These are phyloP conservation scores for Rhea americana DNA, from an alignment of 2,113 vertebrate species.

Conservation along the genomic window DNA sequence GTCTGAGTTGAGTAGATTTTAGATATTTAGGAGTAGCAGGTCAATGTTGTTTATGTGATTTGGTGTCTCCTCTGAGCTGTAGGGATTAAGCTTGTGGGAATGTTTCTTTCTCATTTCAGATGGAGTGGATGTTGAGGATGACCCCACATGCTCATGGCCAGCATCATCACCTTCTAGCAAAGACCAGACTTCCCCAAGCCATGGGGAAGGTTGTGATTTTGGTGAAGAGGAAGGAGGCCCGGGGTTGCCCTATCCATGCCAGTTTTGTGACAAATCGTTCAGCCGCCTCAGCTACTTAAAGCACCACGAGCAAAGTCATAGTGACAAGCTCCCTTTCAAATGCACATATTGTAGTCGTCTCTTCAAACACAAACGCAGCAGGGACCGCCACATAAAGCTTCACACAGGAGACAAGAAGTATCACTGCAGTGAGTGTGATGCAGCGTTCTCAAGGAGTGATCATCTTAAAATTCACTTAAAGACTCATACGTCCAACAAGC, in stretches of 20 bases:
- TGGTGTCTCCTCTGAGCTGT: not conserved
- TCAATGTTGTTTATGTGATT: accelerated
- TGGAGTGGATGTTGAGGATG: conserved; percentile 94
- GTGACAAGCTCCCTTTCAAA: conserved; percentile 96
- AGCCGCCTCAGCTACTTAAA: conserved; percentile 98
- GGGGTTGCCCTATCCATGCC: conserved; percentile 94
- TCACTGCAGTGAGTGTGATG: conserved; percentile 96
- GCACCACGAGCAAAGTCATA: conserved; percentile 97
- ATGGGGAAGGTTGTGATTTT: conserved; percentile 93
- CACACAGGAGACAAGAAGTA: conserved; percentile 98
- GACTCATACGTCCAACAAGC: conserved; percentile 98
- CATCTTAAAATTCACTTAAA: conserved; percentile 99
- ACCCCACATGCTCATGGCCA: conserved; percentile 95
- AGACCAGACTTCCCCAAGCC: conserved; percentile 95
- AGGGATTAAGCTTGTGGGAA: not conserved
- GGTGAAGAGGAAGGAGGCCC: conserved; percentile 94
- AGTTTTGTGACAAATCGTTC: conserved; percentile 98
- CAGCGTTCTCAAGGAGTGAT: conserved; percentile 95
- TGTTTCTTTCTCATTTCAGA: conserved; percentile 79
- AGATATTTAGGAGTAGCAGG: not conserved
- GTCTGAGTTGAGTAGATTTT: not conserved
- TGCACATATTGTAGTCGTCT: conserved; percentile 96
- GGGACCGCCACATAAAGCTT: conserved; percentile 96
- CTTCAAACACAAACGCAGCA: conserved; percentile 98
- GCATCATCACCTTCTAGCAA: conserved; percentile 98